Percentiles rank a stretch among this genome's conserved stretches.
Evolutionary conservation across 2,113 vertebrate genomes (phyloP).

Genomic region (Tichodroma muraria): DNA sequence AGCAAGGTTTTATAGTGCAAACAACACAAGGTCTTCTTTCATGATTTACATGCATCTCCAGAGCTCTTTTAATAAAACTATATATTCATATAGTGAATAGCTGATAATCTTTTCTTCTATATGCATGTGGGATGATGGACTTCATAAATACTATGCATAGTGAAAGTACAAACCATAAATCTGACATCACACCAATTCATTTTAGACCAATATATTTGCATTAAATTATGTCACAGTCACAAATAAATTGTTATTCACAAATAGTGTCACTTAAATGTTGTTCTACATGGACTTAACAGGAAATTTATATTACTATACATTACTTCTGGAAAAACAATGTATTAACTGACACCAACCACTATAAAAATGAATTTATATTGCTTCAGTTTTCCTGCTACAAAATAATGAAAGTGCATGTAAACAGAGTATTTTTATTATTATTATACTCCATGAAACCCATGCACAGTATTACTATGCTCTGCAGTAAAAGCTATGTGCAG

Average conservation of each 20-base stretch:
- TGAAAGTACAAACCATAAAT: slow-evolving; percentile 29
- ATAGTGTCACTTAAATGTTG: not conserved
- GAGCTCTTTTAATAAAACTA: slow-evolving; percentile 54
- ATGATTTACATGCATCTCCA: slow-evolving; percentile 40
- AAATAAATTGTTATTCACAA: slow-evolving; percentile 19
- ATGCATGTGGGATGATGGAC: not conserved
- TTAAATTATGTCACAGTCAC: not conserved
- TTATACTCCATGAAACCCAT: not conserved
- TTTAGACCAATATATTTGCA: not conserved
- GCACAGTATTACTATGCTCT: not conserved
- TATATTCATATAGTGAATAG: slow-evolving; percentile 17
- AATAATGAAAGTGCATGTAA: slow-evolving; percentile 3
- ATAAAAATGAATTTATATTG: slow-evolving; percentile 37
- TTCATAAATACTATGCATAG: slow-evolving; percentile 43
- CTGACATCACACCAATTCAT: not conserved
- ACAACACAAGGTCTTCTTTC: slow-evolving; percentile 26
- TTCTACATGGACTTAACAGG: not conserved
- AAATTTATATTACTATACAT: slow-evolving; percentile 2
- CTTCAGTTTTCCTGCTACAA: slow-evolving; percentile 19
- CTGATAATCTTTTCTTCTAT: slow-evolving; percentile 58
- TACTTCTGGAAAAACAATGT: not conserved
- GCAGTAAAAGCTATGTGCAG: not conserved
- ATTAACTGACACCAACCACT: slow-evolving; percentile 19
- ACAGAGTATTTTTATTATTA: slow-evolving; percentile 33
- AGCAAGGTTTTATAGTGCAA: slow-evolving; percentile 35